Evolutionary conservation across 2,797 vertebrate genomes (phyloP).

Genomic region (Channa striata): DNA sequence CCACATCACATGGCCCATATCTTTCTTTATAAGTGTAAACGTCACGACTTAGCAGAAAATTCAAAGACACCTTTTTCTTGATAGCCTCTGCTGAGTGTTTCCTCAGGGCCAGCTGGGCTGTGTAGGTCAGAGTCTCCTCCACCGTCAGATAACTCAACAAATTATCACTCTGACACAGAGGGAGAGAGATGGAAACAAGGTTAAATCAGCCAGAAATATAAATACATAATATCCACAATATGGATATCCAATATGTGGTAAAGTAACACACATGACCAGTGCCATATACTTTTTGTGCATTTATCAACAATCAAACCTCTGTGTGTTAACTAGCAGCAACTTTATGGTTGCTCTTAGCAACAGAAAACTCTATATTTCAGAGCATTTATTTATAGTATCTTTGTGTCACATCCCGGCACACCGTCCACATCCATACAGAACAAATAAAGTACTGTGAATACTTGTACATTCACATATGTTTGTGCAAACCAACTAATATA

Average conservation of each 20-base stretch:
- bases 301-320: background rate
- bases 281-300: background rate
- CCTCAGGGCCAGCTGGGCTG: slow-evolving; percentile 88
- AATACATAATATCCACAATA: too few relatives aligned
- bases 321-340: background rate
- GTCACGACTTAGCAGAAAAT: background rate
- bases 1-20: too few relatives aligned
- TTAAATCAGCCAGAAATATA: background rate
- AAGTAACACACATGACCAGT: too few relatives aligned
- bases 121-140: slow-evolving; percentile 92
- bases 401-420: background rate
- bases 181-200: background rate
- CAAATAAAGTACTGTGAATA: too few relatives aligned
- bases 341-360: too few relatives aligned
- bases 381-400: background rate
- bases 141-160: slow-evolving; percentile 93
- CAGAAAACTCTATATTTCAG: background rate
- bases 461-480: slow-evolving; percentile 5
- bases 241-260: too few relatives aligned
- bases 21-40: too few relatives aligned
- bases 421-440: too few relatives aligned
- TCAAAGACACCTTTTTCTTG: slow-evolving; percentile 87
- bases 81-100: slow-evolving; percentile 81
- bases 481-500: slow-evolving; percentile 21
- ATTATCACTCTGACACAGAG: slow-evolving; percentile 86